Conservation (phyloP, 2,113 vertebrate species). For the Dicaeum eximium region DNA sequence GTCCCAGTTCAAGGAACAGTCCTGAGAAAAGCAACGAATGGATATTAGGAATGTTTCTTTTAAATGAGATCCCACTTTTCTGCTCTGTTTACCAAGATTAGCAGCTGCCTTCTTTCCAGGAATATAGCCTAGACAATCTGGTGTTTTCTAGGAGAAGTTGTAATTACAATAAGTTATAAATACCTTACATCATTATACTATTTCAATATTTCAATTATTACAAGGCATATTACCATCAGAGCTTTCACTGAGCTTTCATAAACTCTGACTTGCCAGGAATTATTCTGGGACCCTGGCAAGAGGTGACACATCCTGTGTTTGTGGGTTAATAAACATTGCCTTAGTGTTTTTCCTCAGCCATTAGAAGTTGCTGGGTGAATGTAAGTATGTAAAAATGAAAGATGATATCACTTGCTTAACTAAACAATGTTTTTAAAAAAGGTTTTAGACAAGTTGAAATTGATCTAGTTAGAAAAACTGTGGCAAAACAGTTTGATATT, state of each 20-base stretch:
- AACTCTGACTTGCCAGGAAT: background rate
- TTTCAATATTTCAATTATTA: background rate
- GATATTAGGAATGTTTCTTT: background rate
- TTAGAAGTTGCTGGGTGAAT: background rate
- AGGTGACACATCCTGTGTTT: background rate
- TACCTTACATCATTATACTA: background rate
- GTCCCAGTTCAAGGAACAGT: background rate
- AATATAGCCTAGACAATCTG: slow-evolving; percentile 33
- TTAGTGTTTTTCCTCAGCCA: background rate
- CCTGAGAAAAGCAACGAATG: background rate
- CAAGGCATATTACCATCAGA: background rate
- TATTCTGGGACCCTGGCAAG: background rate
- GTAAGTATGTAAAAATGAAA: background rate
- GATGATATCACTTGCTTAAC: background rate
- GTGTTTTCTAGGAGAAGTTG: slow-evolving; percentile 17
- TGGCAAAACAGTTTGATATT: background rate
- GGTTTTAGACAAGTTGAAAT: background rate
- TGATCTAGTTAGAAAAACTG: background rate
- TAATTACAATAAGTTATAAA: slow-evolving; percentile 23
- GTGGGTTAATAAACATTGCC: background rate
- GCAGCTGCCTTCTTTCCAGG: slow-evolving; percentile 44
- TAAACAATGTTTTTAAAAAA: background rate
- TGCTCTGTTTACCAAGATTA: slow-evolving; percentile 26
- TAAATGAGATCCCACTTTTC: slow-evolving; percentile 4
- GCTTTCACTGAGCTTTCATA: background rate